Percentiles rank a stretch among this genome's conserved stretches.
phyloP scores from a whole-genome alignment of 2,113 vertebrate species.

The Antigone vipio region DNA sequence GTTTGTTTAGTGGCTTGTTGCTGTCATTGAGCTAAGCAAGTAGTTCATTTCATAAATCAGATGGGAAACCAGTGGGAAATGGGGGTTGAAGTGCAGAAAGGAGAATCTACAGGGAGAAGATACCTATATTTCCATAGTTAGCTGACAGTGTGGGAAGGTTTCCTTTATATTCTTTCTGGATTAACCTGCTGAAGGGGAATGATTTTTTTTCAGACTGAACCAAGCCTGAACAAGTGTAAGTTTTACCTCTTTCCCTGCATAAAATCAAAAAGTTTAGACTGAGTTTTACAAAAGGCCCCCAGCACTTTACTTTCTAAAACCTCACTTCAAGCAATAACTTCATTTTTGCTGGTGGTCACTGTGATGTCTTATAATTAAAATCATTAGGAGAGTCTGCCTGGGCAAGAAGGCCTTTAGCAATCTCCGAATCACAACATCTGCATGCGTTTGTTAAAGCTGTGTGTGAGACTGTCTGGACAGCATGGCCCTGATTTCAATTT shows the following conservation, averaged over 20 bases:
- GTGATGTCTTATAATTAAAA: not conserved
- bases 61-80: not conserved
- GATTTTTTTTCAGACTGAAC: not conserved
- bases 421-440: not conserved
- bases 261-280: not conserved
- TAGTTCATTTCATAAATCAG: not conserved
- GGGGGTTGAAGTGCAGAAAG: not conserved
- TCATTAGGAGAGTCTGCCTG: not conserved
- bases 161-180: not conserved
- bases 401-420: not conserved
- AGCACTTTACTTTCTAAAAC: not conserved
- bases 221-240: not conserved
- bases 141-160: not conserved
- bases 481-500: not conserved
- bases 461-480: not conserved
- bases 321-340: not conserved
- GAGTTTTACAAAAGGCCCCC: not conserved
- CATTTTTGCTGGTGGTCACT: not conserved
- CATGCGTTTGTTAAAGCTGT: not conserved
- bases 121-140: not conserved
- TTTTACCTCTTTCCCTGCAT: not conserved
- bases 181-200: not conserved
- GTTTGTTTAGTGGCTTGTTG: not conserved
- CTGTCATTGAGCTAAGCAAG: not conserved
- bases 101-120: not conserved